These are phyloP conservation scores for Halictus quadricinctus DNA, from an alignment of 2,888 invertebrate genomes.

Conservation along the genomic window DNA sequence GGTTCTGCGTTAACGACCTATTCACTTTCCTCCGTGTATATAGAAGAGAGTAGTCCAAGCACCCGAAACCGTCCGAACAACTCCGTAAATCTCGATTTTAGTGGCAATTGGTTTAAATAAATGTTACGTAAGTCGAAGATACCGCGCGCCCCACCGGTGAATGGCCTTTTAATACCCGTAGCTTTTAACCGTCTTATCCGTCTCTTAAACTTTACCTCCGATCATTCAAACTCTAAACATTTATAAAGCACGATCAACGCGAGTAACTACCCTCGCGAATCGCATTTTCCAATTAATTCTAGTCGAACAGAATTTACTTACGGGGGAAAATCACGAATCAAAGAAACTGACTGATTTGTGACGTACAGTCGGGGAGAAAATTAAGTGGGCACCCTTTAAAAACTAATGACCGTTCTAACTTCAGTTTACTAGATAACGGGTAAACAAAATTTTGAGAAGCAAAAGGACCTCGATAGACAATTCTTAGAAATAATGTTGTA, in stretches of 20 bases:
- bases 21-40: slow-evolving; percentile 43
- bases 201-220: background rate
- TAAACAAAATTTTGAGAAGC: no score
- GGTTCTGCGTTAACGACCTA: slow-evolving; percentile 51
- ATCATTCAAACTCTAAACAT: background rate
- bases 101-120: slow-evolving; percentile 7
- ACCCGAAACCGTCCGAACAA: background rate
- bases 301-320: no score
- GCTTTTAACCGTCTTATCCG: background rate
- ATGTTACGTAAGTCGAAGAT: background rate
- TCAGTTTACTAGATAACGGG: no score
- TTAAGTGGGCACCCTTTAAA: no score
- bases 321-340: no score
- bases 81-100: slow-evolving; percentile 12
- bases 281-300: background rate
- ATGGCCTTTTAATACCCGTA: background rate
- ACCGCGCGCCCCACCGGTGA: background rate
- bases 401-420: no score
- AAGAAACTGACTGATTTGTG: no score
- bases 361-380: no score
- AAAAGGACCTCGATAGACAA: no score
- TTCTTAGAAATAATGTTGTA: no score
- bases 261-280: background rate
- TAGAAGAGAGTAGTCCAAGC: slow-evolving; percentile 4
- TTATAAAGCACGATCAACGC: no score